Base-by-base conservation (phyloP, 2,113 vertebrate genomes). In the Gasterosteus aculeatus region DNA sequence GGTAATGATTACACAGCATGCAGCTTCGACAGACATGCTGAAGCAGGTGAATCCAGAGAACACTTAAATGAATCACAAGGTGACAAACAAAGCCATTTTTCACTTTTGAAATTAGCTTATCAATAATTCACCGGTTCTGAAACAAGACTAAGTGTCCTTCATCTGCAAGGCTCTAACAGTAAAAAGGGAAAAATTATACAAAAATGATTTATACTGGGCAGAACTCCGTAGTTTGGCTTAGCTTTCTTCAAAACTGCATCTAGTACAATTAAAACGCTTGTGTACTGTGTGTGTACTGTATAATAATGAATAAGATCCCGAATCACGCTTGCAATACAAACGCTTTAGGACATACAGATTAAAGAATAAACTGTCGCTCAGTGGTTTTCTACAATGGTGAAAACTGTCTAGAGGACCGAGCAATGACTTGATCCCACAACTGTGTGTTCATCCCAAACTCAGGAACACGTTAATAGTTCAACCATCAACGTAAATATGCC, bases 91-190 rank as follows among this genome's bases (percentile, higher is more conserved):
- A 81, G 71, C 77, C 80, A 88, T 87, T 82, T 86, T 92, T 94
- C 91, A 91, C 72, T 72, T 77, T 84, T 75, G 82, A 92, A 94
- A 94, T 93, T 69, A 92, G 74, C 84, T 89, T 85, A 89, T 93
- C 85, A 93, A 93, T 93, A 88, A 94, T 93, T 93, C 89, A 93
- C 82, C 62, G 65, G 61, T 87, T 83, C 87, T 87, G 87, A 89
- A 91, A 87, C 84, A 88, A 80, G 87, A 89, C 75, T 82, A 85
- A 91, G 83, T 83, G 90, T 91, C 89, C 86, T 91, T 91, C 90
- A 90, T 85, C 76, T 81, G 70, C 72, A 42, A 75, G 68, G 70
- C 75, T 85, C 71, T 69, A 70, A 78, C 64, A 66, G 66, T 77
- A 89, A 85, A 26, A 85, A 85, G 60, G 57, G 59, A 26, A 22